These are phyloP conservation scores for Cairina moschata DNA, from an alignment of 2,113 vertebrate species.

Conservation along the genomic window DNA sequence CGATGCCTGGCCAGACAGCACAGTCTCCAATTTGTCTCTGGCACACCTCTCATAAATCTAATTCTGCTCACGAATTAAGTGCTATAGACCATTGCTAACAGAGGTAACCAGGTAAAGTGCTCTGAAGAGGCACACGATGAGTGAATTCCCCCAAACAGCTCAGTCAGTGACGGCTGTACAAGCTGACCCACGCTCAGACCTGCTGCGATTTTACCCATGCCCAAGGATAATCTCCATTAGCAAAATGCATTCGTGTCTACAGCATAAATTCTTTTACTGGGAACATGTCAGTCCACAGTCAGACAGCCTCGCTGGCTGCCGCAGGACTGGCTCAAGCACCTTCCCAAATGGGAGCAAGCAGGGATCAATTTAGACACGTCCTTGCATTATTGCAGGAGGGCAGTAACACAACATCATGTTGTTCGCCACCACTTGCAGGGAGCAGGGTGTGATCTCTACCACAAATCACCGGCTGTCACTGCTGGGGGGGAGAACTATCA, in stretches of 20 bases:
- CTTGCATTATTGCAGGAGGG: not conserved
- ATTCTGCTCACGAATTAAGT: not conserved
- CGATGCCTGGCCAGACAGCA: not conserved
- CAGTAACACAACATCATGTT: not conserved
- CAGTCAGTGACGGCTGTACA: not conserved
- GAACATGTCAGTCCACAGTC: not conserved
- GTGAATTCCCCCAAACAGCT: not conserved
- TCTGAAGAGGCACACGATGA: not conserved
- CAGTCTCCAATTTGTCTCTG: slow-evolving; percentile 2
- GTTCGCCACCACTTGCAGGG: not conserved
- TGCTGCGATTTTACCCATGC: not conserved
- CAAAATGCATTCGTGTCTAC: not conserved
- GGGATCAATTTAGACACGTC: not conserved
- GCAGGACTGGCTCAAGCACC: not conserved
- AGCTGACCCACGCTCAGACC: not conserved
- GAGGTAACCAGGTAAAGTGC: not conserved
- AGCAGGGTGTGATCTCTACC: not conserved
- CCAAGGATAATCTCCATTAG: not conserved
- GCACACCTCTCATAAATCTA: not conserved
- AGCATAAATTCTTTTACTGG: not conserved
- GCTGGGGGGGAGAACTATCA: not conserved
- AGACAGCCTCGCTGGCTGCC: not conserved
- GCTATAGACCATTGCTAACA: not conserved
- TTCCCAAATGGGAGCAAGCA: not conserved
- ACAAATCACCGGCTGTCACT: not conserved